Percentiles rank a stretch among this genome's conserved stretches.
Evolutionary conservation across 2,113 vertebrate genomes (phyloP).

Genomic region (Callaeas wilsoni): DNA sequence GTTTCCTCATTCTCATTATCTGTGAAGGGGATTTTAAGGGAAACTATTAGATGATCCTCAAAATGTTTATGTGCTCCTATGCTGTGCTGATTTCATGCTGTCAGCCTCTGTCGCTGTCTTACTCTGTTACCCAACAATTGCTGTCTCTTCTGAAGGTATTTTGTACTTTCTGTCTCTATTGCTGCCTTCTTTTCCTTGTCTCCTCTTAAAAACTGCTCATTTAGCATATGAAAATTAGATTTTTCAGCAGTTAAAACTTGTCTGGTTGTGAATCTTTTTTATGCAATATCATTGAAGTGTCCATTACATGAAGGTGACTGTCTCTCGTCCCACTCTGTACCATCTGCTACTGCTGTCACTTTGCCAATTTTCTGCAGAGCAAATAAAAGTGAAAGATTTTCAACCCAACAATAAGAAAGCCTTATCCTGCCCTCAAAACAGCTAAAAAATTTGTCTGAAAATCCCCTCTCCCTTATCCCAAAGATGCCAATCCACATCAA

Average conservation of each 20-base stretch:
- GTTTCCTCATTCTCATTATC: not conserved
- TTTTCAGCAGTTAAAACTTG: not conserved
- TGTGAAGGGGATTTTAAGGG: not conserved
- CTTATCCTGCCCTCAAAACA: not conserved
- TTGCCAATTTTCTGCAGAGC: not conserved
- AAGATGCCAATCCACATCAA: not conserved
- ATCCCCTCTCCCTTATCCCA: not conserved
- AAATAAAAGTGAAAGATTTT: not conserved
- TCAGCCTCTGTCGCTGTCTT: not conserved
- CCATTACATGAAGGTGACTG: not conserved
- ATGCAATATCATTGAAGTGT: not conserved
- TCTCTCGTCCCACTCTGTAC: not conserved
- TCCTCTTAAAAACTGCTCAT: not conserved
- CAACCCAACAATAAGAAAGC: not conserved
- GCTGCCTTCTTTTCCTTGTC: not conserved
- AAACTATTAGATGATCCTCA: not conserved
- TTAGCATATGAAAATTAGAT: not conserved
- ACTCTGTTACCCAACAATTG: not conserved
- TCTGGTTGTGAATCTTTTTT: not conserved
- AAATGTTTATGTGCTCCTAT: not conserved
- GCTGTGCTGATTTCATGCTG: not conserved
- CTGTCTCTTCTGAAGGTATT: not conserved
- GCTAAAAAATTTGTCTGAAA: not conserved
- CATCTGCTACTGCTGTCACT: not conserved
- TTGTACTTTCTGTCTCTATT: not conserved